Base-by-base conservation (phyloP, 23 tunicate genomes). In the Styela plicata region DNA sequence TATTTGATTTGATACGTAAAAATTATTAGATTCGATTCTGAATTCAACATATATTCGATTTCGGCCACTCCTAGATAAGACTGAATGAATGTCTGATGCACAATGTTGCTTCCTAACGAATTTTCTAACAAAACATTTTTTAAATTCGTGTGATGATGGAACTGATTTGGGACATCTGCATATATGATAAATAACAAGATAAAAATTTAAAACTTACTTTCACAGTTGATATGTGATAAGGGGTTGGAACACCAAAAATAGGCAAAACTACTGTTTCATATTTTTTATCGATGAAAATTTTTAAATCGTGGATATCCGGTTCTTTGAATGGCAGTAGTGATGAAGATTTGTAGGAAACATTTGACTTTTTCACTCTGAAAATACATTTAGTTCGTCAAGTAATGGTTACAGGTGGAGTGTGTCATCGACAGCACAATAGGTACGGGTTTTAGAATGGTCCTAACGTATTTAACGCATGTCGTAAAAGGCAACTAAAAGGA, bases 201-300 rank as follows among this genome's bases (percentile, higher is more conserved):
- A 44, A 44, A 44, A 44, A 44, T 44, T 13, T 44, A 44, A 20
- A 16, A 65, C 83, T 26, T 79, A 85, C 98, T 79, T 95, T 95
- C 24, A 95, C 83, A 1, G 99, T 95, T 32, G 99, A 95, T 10
- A 95, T 90, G 75, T 95, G 99, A 78, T 91, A 95, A 19, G 99
- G 99, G 0, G 96, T 87, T 3, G 99, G 96, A 34, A 95, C 64
- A 7, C 99, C 99, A 75, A 95, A 95, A 31, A 95, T 80, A 36
- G 99, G 99, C 24, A 95, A 61, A 23, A 95, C 95, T 13, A 95
- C 87, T 0, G 99, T 95, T 74, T 95, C 99, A 57, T 90, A 95
- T 80, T 89, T 95, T 76, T 95, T 95, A 75, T 95, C 99, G 69
- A 95, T 95, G 83, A 95, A 95, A 19, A 95, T 86, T 52, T 90